Evolutionary conservation across 2,113 vertebrate species (phyloP).

Genomic region (Daboia siamensis): DNA sequence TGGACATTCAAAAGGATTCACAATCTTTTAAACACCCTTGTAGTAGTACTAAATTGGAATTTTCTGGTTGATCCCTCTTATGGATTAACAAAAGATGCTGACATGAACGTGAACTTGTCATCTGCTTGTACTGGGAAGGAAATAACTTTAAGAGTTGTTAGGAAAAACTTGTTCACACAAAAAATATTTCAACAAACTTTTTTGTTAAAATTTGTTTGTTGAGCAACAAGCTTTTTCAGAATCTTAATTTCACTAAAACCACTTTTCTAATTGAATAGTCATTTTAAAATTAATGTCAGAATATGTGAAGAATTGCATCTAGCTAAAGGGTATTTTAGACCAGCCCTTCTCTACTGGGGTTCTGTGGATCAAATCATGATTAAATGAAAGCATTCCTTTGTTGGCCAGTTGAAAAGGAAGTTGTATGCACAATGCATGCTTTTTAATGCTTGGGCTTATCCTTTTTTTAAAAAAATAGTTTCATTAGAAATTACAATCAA

Average conservation of each 20-base stretch:
- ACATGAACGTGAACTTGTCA: no score
- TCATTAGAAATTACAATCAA: no score
- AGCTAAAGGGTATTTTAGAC: neutral
- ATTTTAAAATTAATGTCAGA: neutral
- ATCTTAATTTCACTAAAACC: neutral
- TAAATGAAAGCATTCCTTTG: neutral
- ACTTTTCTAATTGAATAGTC: neutral
- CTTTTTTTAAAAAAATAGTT: no score
- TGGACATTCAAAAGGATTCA: no score
- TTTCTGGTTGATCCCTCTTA: neutral
- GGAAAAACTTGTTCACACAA: neutral
- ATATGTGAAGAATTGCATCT: neutral
- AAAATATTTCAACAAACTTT: neutral
- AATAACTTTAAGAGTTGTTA: neutral
- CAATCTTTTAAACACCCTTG: no score
- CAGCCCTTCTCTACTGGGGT: neutral
- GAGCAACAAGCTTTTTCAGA: neutral
- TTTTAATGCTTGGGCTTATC: neutral
- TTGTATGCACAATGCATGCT: neutral
- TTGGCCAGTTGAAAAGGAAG: no score
- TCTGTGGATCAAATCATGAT: neutral
- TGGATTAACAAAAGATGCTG: neutral
- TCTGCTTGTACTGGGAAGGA: neutral
- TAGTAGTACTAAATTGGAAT: neutral
- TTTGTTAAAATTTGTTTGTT: neutral